Evolutionary conservation across 2,888 invertebrate genomes (phyloP).

Genomic region (Clivina fossor): DNA sequence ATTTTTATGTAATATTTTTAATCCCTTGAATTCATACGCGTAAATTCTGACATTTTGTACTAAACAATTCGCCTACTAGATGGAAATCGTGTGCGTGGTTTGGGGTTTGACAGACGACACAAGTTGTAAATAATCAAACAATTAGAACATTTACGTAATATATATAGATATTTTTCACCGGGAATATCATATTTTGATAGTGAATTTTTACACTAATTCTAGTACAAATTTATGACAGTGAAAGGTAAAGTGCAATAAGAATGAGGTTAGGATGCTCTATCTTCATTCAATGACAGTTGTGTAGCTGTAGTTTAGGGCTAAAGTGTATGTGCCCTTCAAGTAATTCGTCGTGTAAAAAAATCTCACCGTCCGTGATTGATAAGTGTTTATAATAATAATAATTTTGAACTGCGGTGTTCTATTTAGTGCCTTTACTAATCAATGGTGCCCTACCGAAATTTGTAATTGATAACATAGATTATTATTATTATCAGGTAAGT

Average conservation of each 20-base stretch:
- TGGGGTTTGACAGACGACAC: conserved; percentile 10
- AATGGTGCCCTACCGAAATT: conserved; percentile 26
- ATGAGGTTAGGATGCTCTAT: conserved; percentile 9
- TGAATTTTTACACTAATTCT: conserved; percentile 24
- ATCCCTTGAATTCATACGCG: too few relatives aligned
- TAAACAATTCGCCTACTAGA: conserved; percentile 30
- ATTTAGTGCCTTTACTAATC: conserved; percentile 24
- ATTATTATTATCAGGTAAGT: not conserved
- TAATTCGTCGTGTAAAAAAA: conserved; percentile 4
- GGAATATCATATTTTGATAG: conserved; percentile 33
- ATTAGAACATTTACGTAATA: conserved; percentile 36
- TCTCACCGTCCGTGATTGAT: conserved; percentile 20
- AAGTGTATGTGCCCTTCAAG: conserved; percentile 17
- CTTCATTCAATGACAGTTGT: conserved; percentile 16
- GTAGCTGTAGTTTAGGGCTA: conserved; percentile 19
- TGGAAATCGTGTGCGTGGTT: conserved; percentile 26
- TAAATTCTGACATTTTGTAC: conserved; percentile 28
- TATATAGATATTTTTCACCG: conserved; percentile 31
- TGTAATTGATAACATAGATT: conserved; percentile 3
- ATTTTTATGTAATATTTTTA: too few relatives aligned
- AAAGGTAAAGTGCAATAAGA: conserved; percentile 8
- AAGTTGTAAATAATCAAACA: conserved; percentile 34
- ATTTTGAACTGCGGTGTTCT: conserved; percentile 22
- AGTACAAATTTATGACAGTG: conserved; percentile 30
- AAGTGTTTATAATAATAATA: conserved; percentile 10